A percentile compares a stretch with the other conserved stretches of the same genome.
Evolutionary conservation across 1,140 invertebrate genomes (phyloP).

Genomic region (Plectus sambesii): DNA sequence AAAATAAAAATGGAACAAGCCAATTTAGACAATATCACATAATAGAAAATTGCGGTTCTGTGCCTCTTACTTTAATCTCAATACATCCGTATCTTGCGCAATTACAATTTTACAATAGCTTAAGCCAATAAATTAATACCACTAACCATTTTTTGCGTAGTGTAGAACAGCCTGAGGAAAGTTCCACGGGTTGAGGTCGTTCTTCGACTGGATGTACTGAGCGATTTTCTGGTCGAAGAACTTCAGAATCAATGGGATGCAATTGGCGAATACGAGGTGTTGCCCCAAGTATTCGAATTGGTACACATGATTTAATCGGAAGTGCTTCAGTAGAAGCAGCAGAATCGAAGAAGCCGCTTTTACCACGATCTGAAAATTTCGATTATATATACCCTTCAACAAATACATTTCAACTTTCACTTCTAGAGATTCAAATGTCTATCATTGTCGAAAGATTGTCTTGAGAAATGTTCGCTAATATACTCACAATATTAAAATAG

Average conservation of each 20-base stretch:
- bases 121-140: no score
- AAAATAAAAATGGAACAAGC: constrained; percentile 13
- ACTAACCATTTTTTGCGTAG: constrained; percentile 33
- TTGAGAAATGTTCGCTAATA: no score
- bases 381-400: no score
- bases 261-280: constrained; percentile 97
- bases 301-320: constrained; percentile 97
- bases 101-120: no score
- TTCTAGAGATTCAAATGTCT: no score
- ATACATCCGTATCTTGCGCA: neutral
- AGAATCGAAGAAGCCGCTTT: constrained; percentile 92
- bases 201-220: constrained; percentile 84
- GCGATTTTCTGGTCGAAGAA: constrained; percentile 98
- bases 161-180: constrained; percentile 33
- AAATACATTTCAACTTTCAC: no score
- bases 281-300: constrained; percentile 97
- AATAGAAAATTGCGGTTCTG: no score
- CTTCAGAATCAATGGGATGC: constrained; percentile 92
- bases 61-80: no score
- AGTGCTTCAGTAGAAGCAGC: constrained; percentile 84
- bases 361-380: constrained; percentile 85
- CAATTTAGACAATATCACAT: no score
- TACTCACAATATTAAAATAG: no score
- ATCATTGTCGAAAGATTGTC: no score
- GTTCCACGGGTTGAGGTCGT: constrained; percentile 54